These are phyloP conservation scores for Dendrocincla fuliginosa DNA, from an alignment of 2,797 vertebrate species.

Conservation along the genomic window DNA sequence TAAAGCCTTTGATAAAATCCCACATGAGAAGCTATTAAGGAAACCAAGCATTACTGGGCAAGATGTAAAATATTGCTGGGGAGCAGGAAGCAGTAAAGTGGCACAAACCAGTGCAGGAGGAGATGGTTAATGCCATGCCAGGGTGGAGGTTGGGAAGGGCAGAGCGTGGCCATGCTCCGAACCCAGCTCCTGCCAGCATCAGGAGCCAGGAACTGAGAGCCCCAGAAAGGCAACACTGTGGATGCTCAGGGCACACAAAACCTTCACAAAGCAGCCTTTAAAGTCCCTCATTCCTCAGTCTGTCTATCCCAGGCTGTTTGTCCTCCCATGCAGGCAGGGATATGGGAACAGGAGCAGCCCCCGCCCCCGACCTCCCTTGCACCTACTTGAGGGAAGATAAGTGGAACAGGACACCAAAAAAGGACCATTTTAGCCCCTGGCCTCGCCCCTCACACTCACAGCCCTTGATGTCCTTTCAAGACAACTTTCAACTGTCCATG, in stretches of 20 bases:
- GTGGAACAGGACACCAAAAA: background rate
- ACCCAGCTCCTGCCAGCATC: background rate
- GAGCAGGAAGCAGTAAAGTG: background rate
- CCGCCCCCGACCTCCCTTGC: background rate
- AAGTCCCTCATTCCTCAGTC: background rate
- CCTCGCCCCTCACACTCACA: background rate
- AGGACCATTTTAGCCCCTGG: background rate
- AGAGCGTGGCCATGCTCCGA: fast-evolving
- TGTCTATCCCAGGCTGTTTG: background rate
- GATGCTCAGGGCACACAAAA: background rate
- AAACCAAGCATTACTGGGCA: background rate
- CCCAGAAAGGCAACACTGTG: background rate
- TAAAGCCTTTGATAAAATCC: constrained; percentile 48
- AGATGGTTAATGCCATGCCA: background rate
- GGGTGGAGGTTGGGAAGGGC: background rate
- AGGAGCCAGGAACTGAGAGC: fast-evolving
- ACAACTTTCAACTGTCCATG: background rate
- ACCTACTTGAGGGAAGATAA: background rate
- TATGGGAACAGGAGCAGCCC: background rate
- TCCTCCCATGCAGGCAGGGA: fast-evolving
- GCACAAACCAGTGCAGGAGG: background rate
- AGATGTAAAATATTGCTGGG: background rate
- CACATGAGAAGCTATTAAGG: background rate
- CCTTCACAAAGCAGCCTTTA: background rate
- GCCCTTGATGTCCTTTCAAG: background rate